Evolutionary conservation across 92 coral and sea anemone species (phyloP), one percentile per base, ranked within the genome.

Genomic region (Siderastrea siderea): DNA sequence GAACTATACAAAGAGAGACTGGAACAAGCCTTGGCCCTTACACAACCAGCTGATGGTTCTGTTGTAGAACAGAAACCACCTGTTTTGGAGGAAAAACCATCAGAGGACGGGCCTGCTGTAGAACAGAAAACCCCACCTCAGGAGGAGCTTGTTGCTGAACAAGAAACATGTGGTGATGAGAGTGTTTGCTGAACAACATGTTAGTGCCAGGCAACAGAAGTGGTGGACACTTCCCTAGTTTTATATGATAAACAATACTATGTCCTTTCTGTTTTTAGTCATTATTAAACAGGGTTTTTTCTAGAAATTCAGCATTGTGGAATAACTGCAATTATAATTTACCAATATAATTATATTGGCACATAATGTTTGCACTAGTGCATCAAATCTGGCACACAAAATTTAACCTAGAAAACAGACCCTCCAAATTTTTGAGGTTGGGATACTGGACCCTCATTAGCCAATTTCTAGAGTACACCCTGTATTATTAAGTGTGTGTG

Each of bases 1-100:
- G 92, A 92, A 54, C 77, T 87, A 4, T 98, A 95, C 90, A 96
- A 96, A 60, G 98, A 95, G 57, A 91, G 93, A 75, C 88, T 98
- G 46, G 93, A 95, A 63, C 71, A 86, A 87, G 96, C 92, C 26
- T 89, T 98, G 86, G 92, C 91, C 51, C 84, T 93, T 0, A 52
- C 46, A 7, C 61, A 57, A 70, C 63, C 80, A 4, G 77, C 52
- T 13, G 44, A 58, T 19, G 59, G 19, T 15, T 47, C 82, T 62
- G n/a, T 69, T 44, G 68, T 3, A 58, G 89, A 66, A 78, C 53
- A 15, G 57, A 17, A 72, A 12, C 78, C 87, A 65, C 57, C 74
- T n/a, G 58, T 45, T 4, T 51, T 69, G 4, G 79, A 70, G 47
- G 74, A 47, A 49, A 75, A 58, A 19, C 13, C 19, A 47, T 71